Percentiles rank a stretch among this genome's conserved stretches.
phyloP scores from a whole-genome alignment of 2,113 vertebrate genomes.

The Baryphthengus martii region DNA sequence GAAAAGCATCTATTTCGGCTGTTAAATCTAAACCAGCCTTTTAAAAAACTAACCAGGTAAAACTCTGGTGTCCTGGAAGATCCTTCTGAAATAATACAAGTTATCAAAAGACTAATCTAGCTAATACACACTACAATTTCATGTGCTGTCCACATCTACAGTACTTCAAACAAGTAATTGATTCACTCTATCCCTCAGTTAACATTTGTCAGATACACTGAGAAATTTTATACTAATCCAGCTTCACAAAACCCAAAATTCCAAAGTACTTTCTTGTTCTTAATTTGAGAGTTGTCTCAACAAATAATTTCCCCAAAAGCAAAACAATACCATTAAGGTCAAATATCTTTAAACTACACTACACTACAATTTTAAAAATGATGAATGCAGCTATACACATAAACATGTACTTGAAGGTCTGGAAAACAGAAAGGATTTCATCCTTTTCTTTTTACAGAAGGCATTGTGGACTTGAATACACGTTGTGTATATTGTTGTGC shows the following conservation, averaged over 20 bases:
- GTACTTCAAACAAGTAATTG: background rate
- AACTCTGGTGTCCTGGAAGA: background rate
- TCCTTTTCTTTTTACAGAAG: background rate
- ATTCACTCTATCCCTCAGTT: background rate
- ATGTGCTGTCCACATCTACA: background rate
- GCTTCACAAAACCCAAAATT: background rate
- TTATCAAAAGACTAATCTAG: background rate
- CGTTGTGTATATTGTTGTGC: background rate
- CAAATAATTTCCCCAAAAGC: background rate
- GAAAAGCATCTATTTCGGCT: background rate
- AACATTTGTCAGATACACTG: background rate
- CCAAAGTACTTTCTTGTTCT: background rate
- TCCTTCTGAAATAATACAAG: background rate
- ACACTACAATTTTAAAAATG: background rate
- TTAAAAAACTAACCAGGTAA: background rate
- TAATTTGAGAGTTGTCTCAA: background rate
- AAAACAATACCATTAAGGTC: background rate
- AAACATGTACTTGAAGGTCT: background rate
- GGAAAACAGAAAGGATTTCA: background rate
- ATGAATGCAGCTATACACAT: background rate
- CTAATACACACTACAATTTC: background rate
- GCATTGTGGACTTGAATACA: background rate
- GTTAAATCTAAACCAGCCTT: background rate
- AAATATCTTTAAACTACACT: background rate
- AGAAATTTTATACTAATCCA: background rate